Base-by-base conservation (phyloP, 2,113 vertebrate genomes). In the Pedetes capensis region DNA sequence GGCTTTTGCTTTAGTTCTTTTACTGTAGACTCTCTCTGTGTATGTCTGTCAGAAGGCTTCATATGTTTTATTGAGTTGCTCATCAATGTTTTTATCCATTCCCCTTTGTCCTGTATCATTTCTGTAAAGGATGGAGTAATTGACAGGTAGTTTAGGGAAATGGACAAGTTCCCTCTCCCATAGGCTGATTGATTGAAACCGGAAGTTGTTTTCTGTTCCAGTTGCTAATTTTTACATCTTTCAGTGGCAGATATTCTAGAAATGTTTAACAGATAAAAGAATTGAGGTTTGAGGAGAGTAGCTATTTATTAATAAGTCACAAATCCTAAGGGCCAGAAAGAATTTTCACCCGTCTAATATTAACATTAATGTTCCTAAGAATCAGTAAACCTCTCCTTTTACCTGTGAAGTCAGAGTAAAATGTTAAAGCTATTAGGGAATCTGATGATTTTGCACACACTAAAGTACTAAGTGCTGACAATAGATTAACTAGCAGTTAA, bases 1-100 rank as follows among this genome's bases (percentile, higher is more conserved):
- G n/a, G n/a, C 99, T 99, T 99, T 97, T 99, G 98, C 97, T 99
- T 98, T 76, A 99, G 98, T 85, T 99, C 98, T 98, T 98, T 99
- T 96, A 99, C 97, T 94, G 99, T 99, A 91, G 98, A 98, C 82
- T 99, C 99, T 97, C 99, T 99, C 99, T 97, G 99, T 99, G 96
- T 99, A 99, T 88, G 99, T 99, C 97, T 99, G 99, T 72, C 99
- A 98, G 98, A 98, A 99, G 90, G 99, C 99, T 98, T 99, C 99
- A 8, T 99, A 99, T 94, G 99, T 99, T 99, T 99, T 99, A 98
- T 99, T 99, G 98, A 99, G 99, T 97, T 99, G 99, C 93, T 99
- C 99, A 96, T 99, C 99, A 88, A 99, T 99, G 98, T 99, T 99
- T 98, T 99, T 99, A 97, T 99, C 99, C 99, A 99, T 99, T 98